phyloP scores from a whole-genome alignment of 2,797 vertebrate species.

The Psittacula echo region DNA sequence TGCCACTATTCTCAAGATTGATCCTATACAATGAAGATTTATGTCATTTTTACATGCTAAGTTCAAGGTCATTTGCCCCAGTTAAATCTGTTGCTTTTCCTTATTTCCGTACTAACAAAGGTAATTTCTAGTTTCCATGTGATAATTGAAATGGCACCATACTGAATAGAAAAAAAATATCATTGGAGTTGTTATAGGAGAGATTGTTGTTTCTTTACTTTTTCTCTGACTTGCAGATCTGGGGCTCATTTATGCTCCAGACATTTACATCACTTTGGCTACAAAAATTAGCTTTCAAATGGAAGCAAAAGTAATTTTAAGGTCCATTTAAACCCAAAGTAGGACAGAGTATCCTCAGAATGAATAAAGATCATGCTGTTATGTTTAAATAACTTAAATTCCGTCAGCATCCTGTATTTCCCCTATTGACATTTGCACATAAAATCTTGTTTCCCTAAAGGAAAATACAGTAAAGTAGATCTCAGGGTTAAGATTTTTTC shows the following conservation, averaged over 20 bases:
- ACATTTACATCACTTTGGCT: constrained; percentile 5
- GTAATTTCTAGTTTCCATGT: background rate
- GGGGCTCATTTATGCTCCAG: background rate
- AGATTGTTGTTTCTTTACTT: background rate
- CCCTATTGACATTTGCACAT: background rate
- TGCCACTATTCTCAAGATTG: background rate
- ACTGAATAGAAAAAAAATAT: background rate
- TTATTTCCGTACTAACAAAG: background rate
- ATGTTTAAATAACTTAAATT: constrained; percentile 24
- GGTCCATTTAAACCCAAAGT: constrained; percentile 34
- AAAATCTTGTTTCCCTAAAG: background rate
- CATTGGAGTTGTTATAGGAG: background rate
- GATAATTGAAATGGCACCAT: background rate
- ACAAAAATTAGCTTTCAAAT: background rate
- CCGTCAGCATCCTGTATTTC: background rate
- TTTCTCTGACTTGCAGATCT: background rate
- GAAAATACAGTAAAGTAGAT: background rate
- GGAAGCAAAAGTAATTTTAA: constrained; percentile 44
- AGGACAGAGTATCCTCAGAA: constrained; percentile 5
- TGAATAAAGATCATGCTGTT: background rate
- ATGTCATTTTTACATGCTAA: background rate
- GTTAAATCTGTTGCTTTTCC: background rate
- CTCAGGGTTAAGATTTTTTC: background rate
- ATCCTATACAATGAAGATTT: constrained; percentile 27
- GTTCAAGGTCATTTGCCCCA: constrained; percentile 23